Evolutionary conservation across 64 coral and sea anemone genomes (phyloP).

Genomic region (Stichodactyla helianthus): DNA sequence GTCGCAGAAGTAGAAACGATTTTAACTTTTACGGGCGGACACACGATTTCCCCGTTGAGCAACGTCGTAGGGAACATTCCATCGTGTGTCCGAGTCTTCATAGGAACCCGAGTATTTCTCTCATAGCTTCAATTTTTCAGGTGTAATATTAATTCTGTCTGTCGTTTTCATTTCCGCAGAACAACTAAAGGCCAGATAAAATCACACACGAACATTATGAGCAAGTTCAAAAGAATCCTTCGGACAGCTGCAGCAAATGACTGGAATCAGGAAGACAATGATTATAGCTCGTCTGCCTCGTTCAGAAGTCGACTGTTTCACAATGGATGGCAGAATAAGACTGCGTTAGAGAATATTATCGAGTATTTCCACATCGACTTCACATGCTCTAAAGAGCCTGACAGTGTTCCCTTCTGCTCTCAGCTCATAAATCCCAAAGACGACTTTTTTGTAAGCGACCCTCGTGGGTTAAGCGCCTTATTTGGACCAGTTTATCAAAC

Average conservation of each 20-base stretch:
- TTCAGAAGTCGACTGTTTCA: neutral
- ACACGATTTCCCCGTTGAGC: no score
- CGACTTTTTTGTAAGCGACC: slow-evolving; percentile 29
- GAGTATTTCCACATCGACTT: slow-evolving; percentile 46
- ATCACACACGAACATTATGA: slow-evolving; percentile 11
- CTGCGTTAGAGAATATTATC: slow-evolving; percentile 23
- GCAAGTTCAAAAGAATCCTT: neutral
- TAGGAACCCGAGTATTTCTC: no score
- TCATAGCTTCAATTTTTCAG: no score
- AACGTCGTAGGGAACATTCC: no score
- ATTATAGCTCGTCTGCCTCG: neutral
- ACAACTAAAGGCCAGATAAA: neutral
- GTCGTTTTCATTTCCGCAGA: neutral
- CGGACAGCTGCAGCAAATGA: neutral
- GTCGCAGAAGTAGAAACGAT: no score
- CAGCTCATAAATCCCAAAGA: neutral
- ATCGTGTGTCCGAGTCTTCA: no score
- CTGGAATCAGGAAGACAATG: neutral
- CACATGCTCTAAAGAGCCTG: slow-evolving; percentile 10
- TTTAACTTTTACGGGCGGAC: no score
- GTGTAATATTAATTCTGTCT: neutral
- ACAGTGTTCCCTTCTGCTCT: slow-evolving; percentile 7
- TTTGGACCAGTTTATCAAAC: neutral
- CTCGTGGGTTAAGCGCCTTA: neutral
- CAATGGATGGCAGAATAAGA: slow-evolving; percentile 21